These are phyloP conservation scores for Gobio gobio DNA, from an alignment of 2,113 vertebrate species.

Conservation along the genomic window DNA sequence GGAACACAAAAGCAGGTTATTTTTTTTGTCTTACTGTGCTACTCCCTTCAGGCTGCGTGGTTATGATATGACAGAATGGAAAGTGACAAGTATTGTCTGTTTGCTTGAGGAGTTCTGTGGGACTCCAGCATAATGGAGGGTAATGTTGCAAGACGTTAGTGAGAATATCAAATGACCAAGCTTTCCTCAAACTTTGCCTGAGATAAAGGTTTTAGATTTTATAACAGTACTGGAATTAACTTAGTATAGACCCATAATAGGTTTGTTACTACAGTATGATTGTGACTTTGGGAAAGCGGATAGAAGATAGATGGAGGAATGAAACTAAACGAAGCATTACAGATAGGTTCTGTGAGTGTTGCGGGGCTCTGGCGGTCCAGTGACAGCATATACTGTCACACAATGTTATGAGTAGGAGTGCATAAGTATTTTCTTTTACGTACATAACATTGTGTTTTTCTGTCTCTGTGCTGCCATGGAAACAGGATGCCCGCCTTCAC, in stretches of 20 bases:
- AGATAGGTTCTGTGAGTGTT: not conserved
- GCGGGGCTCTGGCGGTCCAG: not conserved
- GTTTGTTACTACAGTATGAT: not conserved
- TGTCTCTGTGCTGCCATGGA: constrained; percentile 47
- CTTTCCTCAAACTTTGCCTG: not conserved
- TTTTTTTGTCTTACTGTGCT: not conserved
- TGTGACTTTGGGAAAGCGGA: not conserved
- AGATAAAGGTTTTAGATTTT: constrained; percentile 5
- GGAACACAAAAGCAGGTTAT: constrained; percentile 1
- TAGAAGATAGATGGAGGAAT: not conserved
- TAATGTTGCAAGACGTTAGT: constrained; percentile 17
- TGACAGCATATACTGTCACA: constrained; percentile 42
- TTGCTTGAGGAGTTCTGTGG: not conserved
- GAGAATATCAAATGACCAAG: not conserved
- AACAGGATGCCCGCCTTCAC: constrained; percentile 29
- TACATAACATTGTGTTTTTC: constrained; percentile 33
- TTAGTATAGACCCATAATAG: constrained; percentile 14
- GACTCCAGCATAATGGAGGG: constrained; percentile 17
- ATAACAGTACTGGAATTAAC: not conserved
- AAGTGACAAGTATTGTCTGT: constrained; percentile 16
- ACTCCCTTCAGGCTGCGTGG: not conserved
- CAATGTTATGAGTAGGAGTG: constrained; percentile 30
- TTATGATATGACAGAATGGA: constrained; percentile 37
- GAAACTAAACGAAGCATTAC: constrained; percentile 9
- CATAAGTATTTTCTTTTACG: constrained; percentile 35